Base-by-base conservation (phyloP, 2,888 invertebrate genomes). In the Malacosoma neustria region DNA sequence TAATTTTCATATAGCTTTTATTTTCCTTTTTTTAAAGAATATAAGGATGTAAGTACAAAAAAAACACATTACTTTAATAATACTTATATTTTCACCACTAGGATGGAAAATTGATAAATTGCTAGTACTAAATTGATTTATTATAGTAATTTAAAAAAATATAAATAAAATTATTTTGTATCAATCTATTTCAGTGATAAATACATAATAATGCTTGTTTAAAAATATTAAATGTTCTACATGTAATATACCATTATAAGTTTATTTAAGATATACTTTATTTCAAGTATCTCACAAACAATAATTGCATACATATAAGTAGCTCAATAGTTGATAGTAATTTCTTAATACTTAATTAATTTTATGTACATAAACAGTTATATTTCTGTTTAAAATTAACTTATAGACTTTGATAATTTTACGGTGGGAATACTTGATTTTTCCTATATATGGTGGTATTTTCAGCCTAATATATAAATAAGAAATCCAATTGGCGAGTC, bases 371-470 rank as follows among this genome's bases (percentile, higher is more conserved):
- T 57, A 62, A 61, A 71, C 57, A 65, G 59, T 66, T 60, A 66
- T 54, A 59, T 58, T 63, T 63, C 62, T 53, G 62, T 68, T 59
- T 70, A 57, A 40, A 48, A 49, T 51, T 50, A 70, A 59, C 56
- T 61, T 66, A 64, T 62, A 76, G 64, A 77, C 74, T 76, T 77
- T 74, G 67, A 72, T 75, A 68, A 61, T 69, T 66, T 76, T 46
- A 75, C 84, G 84, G 84, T 84, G 84, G 84, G 84, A 81, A 80
- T 62, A 75, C 71, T 76, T 72, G 60, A 60, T 64, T 60, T 63
- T 74, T 66, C 72, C 68, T 69, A 55, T 69, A 71, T 74, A 71
- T 69, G 81, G 81, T 82, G 80, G 82, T 72, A 69, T 55, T 55
- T 58, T 79, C 66, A 73, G 46, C 49, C 52, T 46, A 49, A 49